These are phyloP conservation scores for Tenualosa thibaudeaui DNA, from an alignment of 2,797 vertebrate genomes.

Conservation along the genomic window DNA sequence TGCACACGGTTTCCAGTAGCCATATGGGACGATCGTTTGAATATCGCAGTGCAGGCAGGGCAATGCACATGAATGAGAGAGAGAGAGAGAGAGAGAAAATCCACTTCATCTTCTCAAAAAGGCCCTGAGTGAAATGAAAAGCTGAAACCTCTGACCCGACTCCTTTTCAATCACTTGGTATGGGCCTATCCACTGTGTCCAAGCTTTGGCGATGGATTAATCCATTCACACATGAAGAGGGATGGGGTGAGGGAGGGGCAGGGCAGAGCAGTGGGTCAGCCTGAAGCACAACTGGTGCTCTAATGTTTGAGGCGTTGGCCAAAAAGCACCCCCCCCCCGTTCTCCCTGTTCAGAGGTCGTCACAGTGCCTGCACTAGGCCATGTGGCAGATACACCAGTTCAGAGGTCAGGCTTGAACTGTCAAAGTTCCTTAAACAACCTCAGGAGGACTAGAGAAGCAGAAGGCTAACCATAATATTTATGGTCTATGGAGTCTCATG, in stretches of 20 bases:
- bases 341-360: not conserved
- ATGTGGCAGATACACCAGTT: conserved; percentile 18
- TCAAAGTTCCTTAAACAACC: not conserved
- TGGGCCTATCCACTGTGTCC: conserved; percentile 33
- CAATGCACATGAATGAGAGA: not conserved
- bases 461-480: not conserved
- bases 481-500: not conserved
- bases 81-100: not conserved
- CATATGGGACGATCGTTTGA: not conserved
- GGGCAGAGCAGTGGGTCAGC: conserved; percentile 37
- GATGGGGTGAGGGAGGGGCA: not conserved
- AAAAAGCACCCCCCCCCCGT: not conserved
- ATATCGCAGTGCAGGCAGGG: not conserved
- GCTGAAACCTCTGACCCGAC: conserved; percentile 13
- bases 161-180: conserved; percentile 35
- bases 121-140: conserved; percentile 27
- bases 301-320: conserved; percentile 38
- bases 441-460: not conserved
- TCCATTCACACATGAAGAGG: conserved; percentile 24
- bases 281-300: conserved; percentile 26
- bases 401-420: not conserved
- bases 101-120: conserved; percentile 47
- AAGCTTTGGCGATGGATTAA: conserved; percentile 37
- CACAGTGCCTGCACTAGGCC: not conserved
- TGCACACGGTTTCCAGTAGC: conserved; percentile 24